phyloP scores from a whole-genome alignment of 1,140 invertebrate species.

The Myzus persicae region DNA sequence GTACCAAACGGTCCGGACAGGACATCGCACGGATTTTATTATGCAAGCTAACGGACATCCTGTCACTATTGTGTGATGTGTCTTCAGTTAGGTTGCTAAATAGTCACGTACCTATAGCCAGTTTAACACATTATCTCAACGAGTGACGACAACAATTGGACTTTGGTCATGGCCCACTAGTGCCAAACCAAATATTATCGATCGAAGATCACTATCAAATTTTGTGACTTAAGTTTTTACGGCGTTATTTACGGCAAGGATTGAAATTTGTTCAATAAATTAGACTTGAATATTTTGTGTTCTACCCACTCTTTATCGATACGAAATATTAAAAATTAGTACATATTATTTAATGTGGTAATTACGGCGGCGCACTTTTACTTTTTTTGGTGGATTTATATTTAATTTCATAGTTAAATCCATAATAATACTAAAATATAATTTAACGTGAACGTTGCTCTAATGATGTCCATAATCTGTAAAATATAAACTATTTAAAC shows the following conservation, averaged over 20 bases:
- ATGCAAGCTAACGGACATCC: conserved; percentile 21
- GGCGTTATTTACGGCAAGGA: background rate
- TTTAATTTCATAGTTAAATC: background rate
- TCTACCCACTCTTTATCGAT: no score
- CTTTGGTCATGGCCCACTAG: background rate
- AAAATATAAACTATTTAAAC: background rate
- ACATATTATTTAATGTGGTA: background rate
- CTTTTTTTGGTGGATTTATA: background rate
- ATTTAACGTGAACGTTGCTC: background rate
- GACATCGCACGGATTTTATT: conserved; percentile 2
- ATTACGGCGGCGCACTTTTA: background rate
- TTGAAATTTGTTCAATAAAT: background rate
- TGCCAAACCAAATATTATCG: background rate
- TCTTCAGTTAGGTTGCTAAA: background rate
- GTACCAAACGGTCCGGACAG: background rate
- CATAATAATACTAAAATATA: background rate
- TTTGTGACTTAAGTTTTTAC: background rate
- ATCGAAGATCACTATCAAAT: background rate
- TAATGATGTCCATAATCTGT: background rate
- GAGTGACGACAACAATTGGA: background rate
- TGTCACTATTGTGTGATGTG: background rate
- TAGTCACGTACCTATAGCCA: background rate
- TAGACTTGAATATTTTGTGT: background rate
- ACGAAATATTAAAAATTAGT: background rate
- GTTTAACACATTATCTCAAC: background rate